A percentile compares a stretch with the other conserved stretches of the same genome.
Evolutionary conservation across 2,888 invertebrate genomes (phyloP).

Genomic region (Andrena trimmerana): DNA sequence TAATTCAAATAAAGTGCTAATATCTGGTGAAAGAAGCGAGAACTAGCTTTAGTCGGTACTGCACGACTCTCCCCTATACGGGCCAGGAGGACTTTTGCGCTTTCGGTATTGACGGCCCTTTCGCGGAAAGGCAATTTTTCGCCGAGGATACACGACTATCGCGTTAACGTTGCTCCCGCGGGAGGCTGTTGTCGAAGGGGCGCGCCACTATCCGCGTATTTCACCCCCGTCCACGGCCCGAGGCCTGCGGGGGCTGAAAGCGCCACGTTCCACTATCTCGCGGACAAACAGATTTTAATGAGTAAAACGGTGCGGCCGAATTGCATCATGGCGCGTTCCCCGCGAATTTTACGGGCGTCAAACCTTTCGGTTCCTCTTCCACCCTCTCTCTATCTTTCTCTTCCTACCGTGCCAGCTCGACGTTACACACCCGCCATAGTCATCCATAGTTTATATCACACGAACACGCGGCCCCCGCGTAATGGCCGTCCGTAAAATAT

Average conservation of each 20-base stretch:
- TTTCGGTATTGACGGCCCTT: constrained; percentile 41
- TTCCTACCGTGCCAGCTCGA: constrained; percentile 58
- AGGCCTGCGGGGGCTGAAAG: constrained; percentile 40
- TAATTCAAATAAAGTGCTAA: no score
- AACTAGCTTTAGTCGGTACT: no score
- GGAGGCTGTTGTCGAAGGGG: constrained; percentile 62
- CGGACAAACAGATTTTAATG: constrained; percentile 87
- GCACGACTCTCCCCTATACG: background rate
- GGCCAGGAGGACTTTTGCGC: constrained; percentile 10
- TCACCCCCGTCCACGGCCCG: constrained; percentile 8
- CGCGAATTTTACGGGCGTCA: constrained; percentile 78
- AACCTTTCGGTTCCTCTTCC: constrained; percentile 76
- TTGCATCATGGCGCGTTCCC: constrained; percentile 65
- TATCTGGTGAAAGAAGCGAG: no score
- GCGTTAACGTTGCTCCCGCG: constrained; percentile 69
- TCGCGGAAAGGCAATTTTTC: constrained; percentile 65
- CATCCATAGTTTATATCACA: constrained; percentile 73
- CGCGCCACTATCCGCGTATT: constrained; percentile 54
- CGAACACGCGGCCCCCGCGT: constrained; percentile 72
- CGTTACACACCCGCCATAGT: constrained; percentile 68
- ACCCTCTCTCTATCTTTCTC: constrained; percentile 68
- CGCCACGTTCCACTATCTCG: constrained; percentile 75
- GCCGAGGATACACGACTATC: constrained; percentile 68
- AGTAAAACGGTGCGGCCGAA: constrained; percentile 76
- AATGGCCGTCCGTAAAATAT: constrained; percentile 82